A percentile compares a stretch with the other conserved stretches of the same genome.
These are phyloP conservation scores for Gymnothorax javanicus DNA, from an alignment of 2,797 vertebrate genomes.

Conservation along the genomic window DNA sequence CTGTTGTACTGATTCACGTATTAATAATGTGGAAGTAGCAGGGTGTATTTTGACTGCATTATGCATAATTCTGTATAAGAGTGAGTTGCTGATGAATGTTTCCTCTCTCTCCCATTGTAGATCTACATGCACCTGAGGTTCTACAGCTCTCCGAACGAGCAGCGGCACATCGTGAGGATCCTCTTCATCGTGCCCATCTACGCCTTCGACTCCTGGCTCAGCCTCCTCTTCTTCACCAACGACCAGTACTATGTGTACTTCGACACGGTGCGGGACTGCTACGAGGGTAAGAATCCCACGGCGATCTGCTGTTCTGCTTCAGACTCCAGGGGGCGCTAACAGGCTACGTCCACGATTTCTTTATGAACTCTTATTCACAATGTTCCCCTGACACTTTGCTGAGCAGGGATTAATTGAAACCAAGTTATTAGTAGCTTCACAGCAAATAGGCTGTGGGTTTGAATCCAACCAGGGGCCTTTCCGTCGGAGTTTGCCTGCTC, in stretches of 20 bases:
- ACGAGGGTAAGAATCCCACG: conserved; percentile 80
- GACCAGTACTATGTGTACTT: conserved; percentile 97
- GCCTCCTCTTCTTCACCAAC: conserved; percentile 94
- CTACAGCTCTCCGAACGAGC: conserved; percentile 91
- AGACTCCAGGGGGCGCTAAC: not conserved
- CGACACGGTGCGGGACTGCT: conserved; percentile 90
- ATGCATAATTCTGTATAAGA: not conserved
- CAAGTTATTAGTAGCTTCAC: not conserved
- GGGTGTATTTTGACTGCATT: not conserved
- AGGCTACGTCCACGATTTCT: not conserved
- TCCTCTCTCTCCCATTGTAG: conserved; percentile 56
- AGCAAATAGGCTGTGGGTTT: too few species aligned
- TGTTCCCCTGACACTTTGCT: not conserved
- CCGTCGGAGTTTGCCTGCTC: too few species aligned
- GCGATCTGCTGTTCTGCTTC: not conserved
- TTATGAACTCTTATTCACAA: not conserved
- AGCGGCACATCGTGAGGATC: conserved; percentile 91
- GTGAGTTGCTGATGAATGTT: not conserved
- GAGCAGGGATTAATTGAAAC: not conserved
- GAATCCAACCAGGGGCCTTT: too few species aligned
- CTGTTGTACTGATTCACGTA: not conserved
- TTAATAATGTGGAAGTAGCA: too few species aligned
- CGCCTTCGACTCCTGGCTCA: conserved; percentile 94
- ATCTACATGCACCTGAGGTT: conserved; percentile 95
- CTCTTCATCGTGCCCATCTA: conserved; percentile 97